These are phyloP conservation scores for Cyphomyrus discorhynchus DNA, from an alignment of 2,113 vertebrate genomes.

Conservation along the genomic window DNA sequence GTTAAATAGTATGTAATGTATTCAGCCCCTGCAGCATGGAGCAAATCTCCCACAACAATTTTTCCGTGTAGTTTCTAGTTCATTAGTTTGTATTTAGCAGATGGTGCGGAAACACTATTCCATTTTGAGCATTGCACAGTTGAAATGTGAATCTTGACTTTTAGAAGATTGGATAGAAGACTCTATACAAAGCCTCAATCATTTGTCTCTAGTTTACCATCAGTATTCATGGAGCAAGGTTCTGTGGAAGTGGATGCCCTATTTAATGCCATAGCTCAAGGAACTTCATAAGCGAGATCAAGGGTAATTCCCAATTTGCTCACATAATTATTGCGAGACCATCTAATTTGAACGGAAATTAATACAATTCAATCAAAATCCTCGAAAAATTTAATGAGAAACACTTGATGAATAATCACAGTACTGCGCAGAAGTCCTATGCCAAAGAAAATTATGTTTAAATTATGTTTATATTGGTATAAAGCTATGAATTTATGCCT, in stretches of 20 bases:
- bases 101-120: not conserved
- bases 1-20: not conserved
- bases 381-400: slow-evolving; percentile 1
- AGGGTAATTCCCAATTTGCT: slow-evolving; percentile 16
- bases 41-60: not conserved
- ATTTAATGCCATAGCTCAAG: slow-evolving; percentile 17
- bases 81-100: not conserved
- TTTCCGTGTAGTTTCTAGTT: not conserved
- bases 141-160: not conserved
- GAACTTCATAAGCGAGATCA: slow-evolving; percentile 24
- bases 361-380: slow-evolving; percentile 4
- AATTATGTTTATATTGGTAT: not conserved
- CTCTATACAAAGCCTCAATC: not conserved
- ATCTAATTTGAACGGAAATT: slow-evolving; percentile 3
- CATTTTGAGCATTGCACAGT: not conserved
- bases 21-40: not conserved
- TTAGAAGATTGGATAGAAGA: not conserved
- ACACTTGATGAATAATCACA: not conserved
- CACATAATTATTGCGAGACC: slow-evolving; percentile 1
- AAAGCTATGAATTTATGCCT: not conserved
- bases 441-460: not conserved
- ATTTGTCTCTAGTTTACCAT: slow-evolving; percentile 11
- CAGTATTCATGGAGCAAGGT: slow-evolving; percentile 21
- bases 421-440: not conserved
- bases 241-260: slow-evolving; percentile 6